These are phyloP conservation scores for Pseudoatta argentina DNA, from an alignment of 1,140 invertebrate genomes.

Conservation along the genomic window DNA sequence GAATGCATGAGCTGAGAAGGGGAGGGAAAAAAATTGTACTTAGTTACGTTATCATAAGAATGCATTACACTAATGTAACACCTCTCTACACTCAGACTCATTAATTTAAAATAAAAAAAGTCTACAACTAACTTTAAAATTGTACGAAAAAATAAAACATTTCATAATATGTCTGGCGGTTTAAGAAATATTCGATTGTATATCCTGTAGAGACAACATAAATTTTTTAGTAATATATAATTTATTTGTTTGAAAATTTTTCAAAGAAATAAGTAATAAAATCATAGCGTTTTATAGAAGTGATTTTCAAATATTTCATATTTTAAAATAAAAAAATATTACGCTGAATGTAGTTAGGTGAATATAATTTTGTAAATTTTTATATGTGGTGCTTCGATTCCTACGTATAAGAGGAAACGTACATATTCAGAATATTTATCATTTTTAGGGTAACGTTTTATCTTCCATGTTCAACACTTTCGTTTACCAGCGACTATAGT, in stretches of 20 bases:
- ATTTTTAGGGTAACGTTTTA: conserved; percentile 41
- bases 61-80: conserved; percentile 78
- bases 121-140: conserved; percentile 1
- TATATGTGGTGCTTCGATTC: conserved; percentile 66
- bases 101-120: conserved; percentile 56
- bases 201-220: conserved; percentile 15
- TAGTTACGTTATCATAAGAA: conserved; percentile 84
- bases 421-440: conserved; percentile 83
- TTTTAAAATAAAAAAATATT: conserved; percentile 40
- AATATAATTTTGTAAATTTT: conserved; percentile 73
- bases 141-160: conserved; percentile 1
- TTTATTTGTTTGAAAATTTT: conserved; percentile 8
- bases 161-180: conserved; percentile 12
- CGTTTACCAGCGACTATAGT: conserved; percentile 16
- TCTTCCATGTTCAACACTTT: conserved; percentile 64
- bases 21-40: conserved; percentile 89
- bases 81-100: conserved; percentile 83
- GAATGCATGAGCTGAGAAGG: conserved; percentile 96
- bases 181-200: neutral
- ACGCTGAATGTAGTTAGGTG: conserved; percentile 83
- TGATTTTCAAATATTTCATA: neutral
- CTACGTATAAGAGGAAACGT: conserved; percentile 84
- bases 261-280: conserved; percentile 14
- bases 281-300: conserved; percentile 20
- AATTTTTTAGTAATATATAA: neutral